phyloP scores from a whole-genome alignment of 2,113 vertebrate genomes.

The Pleuronectes platessa region DNA sequence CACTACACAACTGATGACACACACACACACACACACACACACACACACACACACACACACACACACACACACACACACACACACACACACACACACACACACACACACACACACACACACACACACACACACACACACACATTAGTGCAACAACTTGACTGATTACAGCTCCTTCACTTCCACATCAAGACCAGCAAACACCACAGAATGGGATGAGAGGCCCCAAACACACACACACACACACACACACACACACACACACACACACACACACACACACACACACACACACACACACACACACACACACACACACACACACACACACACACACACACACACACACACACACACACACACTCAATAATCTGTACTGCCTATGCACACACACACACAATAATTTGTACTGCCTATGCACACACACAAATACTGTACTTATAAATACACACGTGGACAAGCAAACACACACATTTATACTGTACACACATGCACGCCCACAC shows the following conservation, averaged over 20 bases:
- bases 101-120: too few species aligned
- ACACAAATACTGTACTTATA: constrained; percentile 42
- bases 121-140: too few species aligned
- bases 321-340: constrained; percentile 46
- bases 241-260: not conserved
- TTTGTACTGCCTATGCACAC: constrained; percentile 22
- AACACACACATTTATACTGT: constrained; percentile 14
- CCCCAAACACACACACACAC: constrained; percentile 41
- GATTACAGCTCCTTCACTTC: constrained; percentile 74
- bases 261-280: constrained; percentile 32
- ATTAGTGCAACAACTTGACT: constrained; percentile 44
- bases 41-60: too few species aligned
- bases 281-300: constrained; percentile 16
- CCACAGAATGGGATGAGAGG: constrained; percentile 57
- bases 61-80: too few species aligned
- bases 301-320: constrained; percentile 32
- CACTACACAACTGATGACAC: not conserved
- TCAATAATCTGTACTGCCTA: not conserved
- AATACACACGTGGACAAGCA: constrained; percentile 10
- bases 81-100: too few species aligned
- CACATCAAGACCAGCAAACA: constrained; percentile 68
- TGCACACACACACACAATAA: constrained; percentile 29
- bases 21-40: not conserved
- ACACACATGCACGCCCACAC: constrained; percentile 11
- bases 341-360: constrained; percentile 10